Evolutionary conservation across 1,140 invertebrate species (phyloP).

Genomic region (Capitella teleta): DNA sequence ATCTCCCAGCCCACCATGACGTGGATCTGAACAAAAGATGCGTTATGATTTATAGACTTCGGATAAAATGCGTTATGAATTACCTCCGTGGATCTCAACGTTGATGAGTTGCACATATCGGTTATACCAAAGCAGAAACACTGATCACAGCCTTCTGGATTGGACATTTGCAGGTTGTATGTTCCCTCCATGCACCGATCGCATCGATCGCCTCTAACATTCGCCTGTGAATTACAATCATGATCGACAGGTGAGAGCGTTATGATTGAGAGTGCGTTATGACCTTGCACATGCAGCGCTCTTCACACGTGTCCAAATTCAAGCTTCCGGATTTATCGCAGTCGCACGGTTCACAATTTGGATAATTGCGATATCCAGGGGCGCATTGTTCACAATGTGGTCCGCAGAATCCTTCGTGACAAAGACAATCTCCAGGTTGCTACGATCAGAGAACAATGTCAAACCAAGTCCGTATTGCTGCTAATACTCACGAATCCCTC

Average conservation of each 20-base stretch:
- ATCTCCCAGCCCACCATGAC: conserved; percentile 19
- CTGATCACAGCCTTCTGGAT: conserved; percentile 68
- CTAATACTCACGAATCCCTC: conserved; percentile 23
- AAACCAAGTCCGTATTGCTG: neutral
- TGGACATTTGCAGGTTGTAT: conserved; percentile 63
- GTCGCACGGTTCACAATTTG: conserved; percentile 47
- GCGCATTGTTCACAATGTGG: conserved; percentile 31
- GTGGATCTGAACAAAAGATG: neutral
- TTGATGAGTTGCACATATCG: conserved; percentile 49
- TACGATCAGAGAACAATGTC: conserved; percentile 7
- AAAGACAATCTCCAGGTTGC: conserved; percentile 40
- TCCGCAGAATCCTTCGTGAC: conserved; percentile 31
- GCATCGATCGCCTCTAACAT: conserved; percentile 58
- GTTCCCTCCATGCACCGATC: conserved; percentile 70
- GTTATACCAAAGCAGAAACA: conserved; percentile 90
- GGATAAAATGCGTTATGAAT: conserved; percentile 1
- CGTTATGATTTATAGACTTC: neutral
- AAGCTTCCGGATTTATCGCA: conserved; percentile 30
- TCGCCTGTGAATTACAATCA: conserved; percentile 15
- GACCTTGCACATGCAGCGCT: conserved; percentile 35
- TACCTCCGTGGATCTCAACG: conserved; percentile 54
- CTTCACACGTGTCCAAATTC: conserved; percentile 24
- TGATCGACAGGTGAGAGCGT: neutral
- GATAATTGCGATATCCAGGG: conserved; percentile 81
- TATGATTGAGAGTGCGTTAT: neutral